phyloP scores from a whole-genome alignment of 2,113 vertebrate genomes.

The Castor canadensis region DNA sequence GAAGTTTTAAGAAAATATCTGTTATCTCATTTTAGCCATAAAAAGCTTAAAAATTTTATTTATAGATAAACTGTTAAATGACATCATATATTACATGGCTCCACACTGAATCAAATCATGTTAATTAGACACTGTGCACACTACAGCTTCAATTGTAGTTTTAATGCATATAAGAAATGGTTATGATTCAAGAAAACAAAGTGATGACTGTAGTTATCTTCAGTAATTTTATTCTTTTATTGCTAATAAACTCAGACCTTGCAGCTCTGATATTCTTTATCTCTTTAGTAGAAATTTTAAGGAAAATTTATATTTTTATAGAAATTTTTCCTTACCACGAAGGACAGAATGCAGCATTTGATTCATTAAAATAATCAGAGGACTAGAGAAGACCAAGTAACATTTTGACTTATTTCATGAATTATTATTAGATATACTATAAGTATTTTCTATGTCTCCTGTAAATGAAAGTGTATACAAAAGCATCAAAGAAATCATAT shows the following conservation, averaged over 20 bases:
- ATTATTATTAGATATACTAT: not conserved
- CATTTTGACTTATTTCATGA: not conserved
- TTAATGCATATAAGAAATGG: not conserved
- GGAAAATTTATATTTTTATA: not conserved
- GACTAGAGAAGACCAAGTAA: not conserved
- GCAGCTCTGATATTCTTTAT: not conserved
- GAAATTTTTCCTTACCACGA: not conserved
- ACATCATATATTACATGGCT: too few relatives aligned
- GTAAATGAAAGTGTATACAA: not conserved
- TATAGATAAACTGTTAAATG: too few relatives aligned
- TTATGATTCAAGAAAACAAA: constrained; percentile 52
- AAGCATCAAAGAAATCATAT: not conserved
- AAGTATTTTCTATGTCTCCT: not conserved
- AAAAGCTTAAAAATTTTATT: constrained; percentile 28
- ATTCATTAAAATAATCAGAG: not conserved
- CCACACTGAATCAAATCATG: constrained; percentile 27
- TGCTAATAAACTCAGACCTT: constrained; percentile 13
- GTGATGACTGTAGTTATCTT: constrained; percentile 40
- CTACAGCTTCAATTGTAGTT: not conserved
- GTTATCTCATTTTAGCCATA: not conserved
- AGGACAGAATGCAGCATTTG: not conserved
- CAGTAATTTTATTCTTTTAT: too few relatives aligned
- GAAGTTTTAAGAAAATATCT: not conserved
- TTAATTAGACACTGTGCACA: constrained; percentile 10
- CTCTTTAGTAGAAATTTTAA: not conserved